Percentiles rank a stretch among this genome's conserved stretches.
Conservation (phyloP, 2,888 invertebrate genomes). For the Plebejus argus region DNA sequence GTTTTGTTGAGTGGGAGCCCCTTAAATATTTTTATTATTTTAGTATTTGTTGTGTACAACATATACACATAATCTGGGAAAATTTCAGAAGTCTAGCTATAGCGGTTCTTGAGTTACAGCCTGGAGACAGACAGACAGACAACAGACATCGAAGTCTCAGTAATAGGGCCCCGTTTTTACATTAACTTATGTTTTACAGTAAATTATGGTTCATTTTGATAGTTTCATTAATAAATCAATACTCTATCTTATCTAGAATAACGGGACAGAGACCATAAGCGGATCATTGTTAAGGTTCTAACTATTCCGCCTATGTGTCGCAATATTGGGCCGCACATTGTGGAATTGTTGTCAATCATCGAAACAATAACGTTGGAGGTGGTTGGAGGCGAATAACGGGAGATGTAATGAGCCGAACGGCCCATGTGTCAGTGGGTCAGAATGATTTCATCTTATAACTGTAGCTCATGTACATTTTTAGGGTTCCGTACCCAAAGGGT, state of each 20-base stretch:
- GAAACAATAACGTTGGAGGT: constrained; percentile 32
- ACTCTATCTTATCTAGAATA: not conserved
- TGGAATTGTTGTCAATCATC: constrained; percentile 24
- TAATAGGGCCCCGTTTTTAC: too few species aligned
- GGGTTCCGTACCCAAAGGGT: too few species aligned
- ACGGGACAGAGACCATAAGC: not conserved
- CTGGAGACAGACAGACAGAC: too few species aligned
- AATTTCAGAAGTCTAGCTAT: too few species aligned
- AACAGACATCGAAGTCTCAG: too few species aligned
- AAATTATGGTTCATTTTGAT: too few species aligned
- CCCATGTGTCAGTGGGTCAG: constrained; percentile 73
- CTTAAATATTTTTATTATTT: too few species aligned
- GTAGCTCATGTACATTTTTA: constrained; percentile 57
- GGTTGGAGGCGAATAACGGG: constrained; percentile 55
- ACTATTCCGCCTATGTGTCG: not conserved
- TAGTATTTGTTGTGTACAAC: too few species aligned
- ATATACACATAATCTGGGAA: too few species aligned
- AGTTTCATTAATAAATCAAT: not conserved
- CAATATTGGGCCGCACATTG: constrained; percentile 1
- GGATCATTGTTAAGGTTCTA: not conserved
- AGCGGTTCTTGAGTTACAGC: too few species aligned
- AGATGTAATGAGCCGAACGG: constrained; percentile 54
- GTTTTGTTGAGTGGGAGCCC: too few species aligned
- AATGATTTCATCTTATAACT: constrained; percentile 61
- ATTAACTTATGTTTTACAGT: too few species aligned